Base-by-base conservation (phyloP, 2,888 invertebrate species). In the Epistrophella euchroma region DNA sequence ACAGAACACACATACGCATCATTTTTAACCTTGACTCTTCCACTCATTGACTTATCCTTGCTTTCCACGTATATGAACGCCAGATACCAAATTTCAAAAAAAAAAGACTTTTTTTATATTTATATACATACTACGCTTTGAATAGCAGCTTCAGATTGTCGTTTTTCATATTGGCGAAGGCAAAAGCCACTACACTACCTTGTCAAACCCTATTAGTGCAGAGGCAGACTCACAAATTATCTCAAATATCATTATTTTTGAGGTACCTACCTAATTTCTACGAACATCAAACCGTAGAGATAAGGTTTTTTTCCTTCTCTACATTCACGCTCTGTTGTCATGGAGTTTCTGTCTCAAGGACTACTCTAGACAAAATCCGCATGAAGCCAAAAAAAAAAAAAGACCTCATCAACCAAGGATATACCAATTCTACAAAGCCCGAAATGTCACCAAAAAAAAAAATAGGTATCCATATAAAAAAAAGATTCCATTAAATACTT, bases 291-390 rank as follows among this genome's bases (percentile, higher is more conserved):
- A n/a, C 52, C 37, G 37, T 28, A 45, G 13, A 68, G 68, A 50
- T 52, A 68, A 37, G 35, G 10, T 17, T 68, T 68, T 37, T 37
- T 50, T 37, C 13, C 0, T 15, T 5, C 13, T 1, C 25, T 17
- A 15, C 3, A 52, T 52, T 25, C 25, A 15, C 19, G 10, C 32
- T 37, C 22, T 37, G 68, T 52, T 13, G 52, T 52, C 37, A 52
- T 68, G 68, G 52, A 68, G 68, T 37, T 19, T 68, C 4, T 37
- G 68, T 68, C 68, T 68, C 68, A 68, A 68, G 68, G 52, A 68
- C 52, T 66, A 2, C 35, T 50, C 47, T 50, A 22, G 7, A 47
- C 66, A 37, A 50, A 47, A 66, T 19, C 11, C 13, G 4, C 7
- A 25, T 28, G 0, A 28, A 60, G 10, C 15, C 11, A 47, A 45